These are phyloP conservation scores for Lamellibrachia luymesi DNA, from an alignment of 1,140 invertebrate species.

Conservation along the genomic window DNA sequence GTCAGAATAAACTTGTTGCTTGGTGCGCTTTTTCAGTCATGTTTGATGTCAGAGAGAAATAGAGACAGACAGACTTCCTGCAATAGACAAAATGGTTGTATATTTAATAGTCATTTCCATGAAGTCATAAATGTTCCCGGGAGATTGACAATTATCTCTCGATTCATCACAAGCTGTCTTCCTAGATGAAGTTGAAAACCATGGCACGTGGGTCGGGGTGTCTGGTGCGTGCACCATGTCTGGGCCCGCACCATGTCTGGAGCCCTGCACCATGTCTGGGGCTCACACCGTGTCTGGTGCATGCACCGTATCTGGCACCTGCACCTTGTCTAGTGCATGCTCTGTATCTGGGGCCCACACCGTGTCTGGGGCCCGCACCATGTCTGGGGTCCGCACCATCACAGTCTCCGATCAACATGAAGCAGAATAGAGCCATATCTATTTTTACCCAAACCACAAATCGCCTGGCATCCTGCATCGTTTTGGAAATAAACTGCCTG, in stretches of 20 bases:
- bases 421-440: neutral
- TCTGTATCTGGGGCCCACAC: too few relatives aligned
- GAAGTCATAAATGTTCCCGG: neutral
- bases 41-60: neutral
- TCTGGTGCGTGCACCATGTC: neutral
- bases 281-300: too few relatives aligned
- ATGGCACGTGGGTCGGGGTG: too few relatives aligned
- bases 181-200: neutral
- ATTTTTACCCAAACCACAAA: neutral
- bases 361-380: too few relatives aligned
- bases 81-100: neutral
- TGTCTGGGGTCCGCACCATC: neutral
- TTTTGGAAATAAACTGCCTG: neutral
- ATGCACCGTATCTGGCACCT: too few relatives aligned
- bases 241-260: neutral
- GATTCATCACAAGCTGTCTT: neutral
- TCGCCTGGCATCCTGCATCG: neutral
- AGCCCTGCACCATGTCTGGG: too few relatives aligned
- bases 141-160: neutral
- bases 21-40: neutral
- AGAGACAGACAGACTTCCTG: neutral
- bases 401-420: neutral
- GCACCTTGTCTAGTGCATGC: too few relatives aligned
- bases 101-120: neutral
- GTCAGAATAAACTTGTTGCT: neutral